Percentiles rank a stretch among this genome's conserved stretches.
Conservation (phyloP, 1,140 invertebrate genomes). For the Hypsibius dujardini region DNA sequence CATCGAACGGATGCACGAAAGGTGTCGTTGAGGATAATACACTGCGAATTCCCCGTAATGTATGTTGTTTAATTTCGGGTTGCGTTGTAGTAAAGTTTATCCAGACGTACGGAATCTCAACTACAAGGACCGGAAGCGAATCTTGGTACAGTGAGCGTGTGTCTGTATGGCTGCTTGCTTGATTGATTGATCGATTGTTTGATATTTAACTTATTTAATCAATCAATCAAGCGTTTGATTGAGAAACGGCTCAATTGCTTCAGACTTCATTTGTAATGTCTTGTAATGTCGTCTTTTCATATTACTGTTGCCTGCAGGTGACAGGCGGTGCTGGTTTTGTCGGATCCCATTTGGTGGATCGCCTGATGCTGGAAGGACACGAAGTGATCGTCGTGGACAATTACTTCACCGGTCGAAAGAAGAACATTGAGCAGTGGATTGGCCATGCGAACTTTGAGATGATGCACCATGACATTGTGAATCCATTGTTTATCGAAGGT, state of each 20-base stretch:
- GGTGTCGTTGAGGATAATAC: too few species aligned
- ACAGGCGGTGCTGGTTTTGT: slow-evolving; percentile 98
- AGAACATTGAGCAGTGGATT: slow-evolving; percentile 96
- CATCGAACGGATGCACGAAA: too few species aligned
- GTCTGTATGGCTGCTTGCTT: too few species aligned
- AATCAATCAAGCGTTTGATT: too few species aligned
- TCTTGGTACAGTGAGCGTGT: slow-evolving; percentile 46
- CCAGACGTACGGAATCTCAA: slow-evolving; percentile 74
- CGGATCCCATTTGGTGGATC: slow-evolving; percentile 88
- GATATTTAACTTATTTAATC: too few species aligned
- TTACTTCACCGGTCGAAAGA: slow-evolving; percentile 89
- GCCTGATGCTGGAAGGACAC: slow-evolving; percentile 84
- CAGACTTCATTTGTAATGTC: too few species aligned
- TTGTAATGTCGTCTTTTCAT: too few species aligned
- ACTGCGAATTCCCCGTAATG: too few species aligned
- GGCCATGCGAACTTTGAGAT: slow-evolving; percentile 97
- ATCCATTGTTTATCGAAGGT: slow-evolving; percentile 83
- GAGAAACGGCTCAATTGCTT: too few species aligned
- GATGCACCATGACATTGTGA: slow-evolving; percentile 96
- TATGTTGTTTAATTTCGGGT: too few species aligned
- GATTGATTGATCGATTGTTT: too few species aligned
- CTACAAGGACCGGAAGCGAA: slow-evolving; percentile 71
- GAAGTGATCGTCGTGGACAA: slow-evolving; percentile 96
- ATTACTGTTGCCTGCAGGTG: slow-evolving; percentile 38
- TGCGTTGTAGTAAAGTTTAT: slow-evolving; percentile 47